Evolutionary conservation across 2,113 vertebrate genomes (phyloP).

Genomic region (Sceloporus undulatus): DNA sequence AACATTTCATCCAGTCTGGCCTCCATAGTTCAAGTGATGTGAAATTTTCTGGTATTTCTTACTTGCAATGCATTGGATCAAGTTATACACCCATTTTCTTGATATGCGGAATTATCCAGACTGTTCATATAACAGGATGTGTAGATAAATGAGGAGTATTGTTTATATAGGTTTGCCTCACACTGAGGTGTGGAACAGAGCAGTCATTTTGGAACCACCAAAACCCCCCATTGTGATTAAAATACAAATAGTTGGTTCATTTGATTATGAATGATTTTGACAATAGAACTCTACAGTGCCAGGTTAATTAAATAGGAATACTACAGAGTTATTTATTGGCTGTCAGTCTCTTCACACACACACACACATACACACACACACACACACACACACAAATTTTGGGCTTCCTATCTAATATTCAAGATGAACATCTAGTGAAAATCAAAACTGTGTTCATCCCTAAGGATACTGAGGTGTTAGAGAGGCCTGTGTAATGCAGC

Average conservation of each 20-base stretch:
- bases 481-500: neutral
- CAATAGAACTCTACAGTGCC: neutral
- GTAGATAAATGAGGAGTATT: neutral
- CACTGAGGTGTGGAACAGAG: neutral
- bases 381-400: neutral
- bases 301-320: neutral
- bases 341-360: neutral
- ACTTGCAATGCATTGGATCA: neutral
- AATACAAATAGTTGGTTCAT: neutral
- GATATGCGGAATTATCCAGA: neutral
- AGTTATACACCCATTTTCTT: neutral
- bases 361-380: neutral
- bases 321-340: neutral
- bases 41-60: neutral
- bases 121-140: neutral
- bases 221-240: neutral
- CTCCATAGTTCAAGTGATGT: neutral
- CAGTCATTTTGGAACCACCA: neutral
- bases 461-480: neutral
- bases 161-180: neutral
- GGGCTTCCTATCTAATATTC: neutral
- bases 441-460: neutral
- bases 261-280: conserved; percentile 1
- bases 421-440: neutral
- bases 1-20: neutral